Conservation (phyloP, 1,140 invertebrate genomes). For the Bombus turneri region DNA sequence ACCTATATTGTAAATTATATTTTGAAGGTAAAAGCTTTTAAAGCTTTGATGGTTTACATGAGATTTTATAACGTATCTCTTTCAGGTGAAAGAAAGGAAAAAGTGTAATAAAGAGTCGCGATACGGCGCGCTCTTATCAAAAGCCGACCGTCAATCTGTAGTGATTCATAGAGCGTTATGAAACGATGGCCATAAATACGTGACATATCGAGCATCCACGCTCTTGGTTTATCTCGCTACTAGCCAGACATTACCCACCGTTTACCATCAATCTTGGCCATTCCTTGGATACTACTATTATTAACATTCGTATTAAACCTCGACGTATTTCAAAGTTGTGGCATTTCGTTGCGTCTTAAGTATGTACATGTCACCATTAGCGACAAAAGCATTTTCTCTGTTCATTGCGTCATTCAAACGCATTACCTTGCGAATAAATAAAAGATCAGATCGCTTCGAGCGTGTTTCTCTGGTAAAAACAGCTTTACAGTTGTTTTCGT, state of each 20-base stretch:
- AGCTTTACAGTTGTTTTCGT: not conserved
- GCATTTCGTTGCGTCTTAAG: not conserved
- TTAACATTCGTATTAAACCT: not conserved
- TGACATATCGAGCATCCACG: not conserved
- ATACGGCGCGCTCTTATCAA: not conserved
- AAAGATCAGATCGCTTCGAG: not conserved
- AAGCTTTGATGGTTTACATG: too few relatives aligned
- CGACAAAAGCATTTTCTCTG: not conserved
- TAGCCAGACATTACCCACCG: not conserved
- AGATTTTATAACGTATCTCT: not conserved
- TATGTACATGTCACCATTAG: not conserved
- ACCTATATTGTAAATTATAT: not conserved
- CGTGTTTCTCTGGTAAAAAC: not conserved
- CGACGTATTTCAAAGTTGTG: not conserved
- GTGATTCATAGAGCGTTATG: constrained; percentile 19
- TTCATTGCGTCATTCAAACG: not conserved
- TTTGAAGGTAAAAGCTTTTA: not conserved
- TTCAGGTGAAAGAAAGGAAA: too few relatives aligned
- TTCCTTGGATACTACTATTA: too few relatives aligned
- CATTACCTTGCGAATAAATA: not conserved
- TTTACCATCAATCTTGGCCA: not conserved
- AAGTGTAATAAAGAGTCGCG: not conserved
- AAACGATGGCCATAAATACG: not conserved
- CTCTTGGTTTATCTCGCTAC: not conserved
- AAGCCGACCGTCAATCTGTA: not conserved